Evolutionary conservation across 2,888 invertebrate genomes (phyloP).

Genomic region (Standfussiana lucernea): DNA sequence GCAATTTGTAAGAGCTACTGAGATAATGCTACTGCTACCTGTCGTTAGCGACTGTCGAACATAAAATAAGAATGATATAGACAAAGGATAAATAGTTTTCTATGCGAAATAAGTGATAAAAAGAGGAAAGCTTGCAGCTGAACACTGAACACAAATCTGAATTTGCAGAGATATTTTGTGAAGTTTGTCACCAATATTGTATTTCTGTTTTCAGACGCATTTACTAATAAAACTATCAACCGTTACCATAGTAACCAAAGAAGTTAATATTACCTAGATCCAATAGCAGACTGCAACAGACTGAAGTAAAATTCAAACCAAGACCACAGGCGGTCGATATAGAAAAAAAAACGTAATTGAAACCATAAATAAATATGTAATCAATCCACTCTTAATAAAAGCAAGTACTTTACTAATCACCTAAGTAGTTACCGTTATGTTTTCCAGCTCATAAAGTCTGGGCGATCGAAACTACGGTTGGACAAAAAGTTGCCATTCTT

Average conservation of each 20-base stretch:
- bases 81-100: neutral
- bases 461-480: slow-evolving; percentile 76
- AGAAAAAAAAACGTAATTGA: neutral
- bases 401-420: slow-evolving; percentile 35
- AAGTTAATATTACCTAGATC: no score
- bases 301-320: neutral
- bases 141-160: neutral
- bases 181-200: neutral
- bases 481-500: slow-evolving; percentile 72
- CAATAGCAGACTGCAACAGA: neutral
- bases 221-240: neutral
- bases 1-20: slow-evolving; percentile 60
- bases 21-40: slow-evolving; percentile 39
- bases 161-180: neutral
- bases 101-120: neutral
- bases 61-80: slow-evolving; percentile 1
- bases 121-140: neutral
- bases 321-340: neutral
- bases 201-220: neutral
- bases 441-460: slow-evolving; percentile 75
- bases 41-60: slow-evolving; percentile 38
- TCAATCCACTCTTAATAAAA: slow-evolving; percentile 6
- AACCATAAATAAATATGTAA: slow-evolving; percentile 1
- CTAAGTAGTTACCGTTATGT: slow-evolving; percentile 28
- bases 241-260: neutral